Base-by-base conservation (phyloP, 2,888 invertebrate species). In the Liposcelis brunnea region DNA sequence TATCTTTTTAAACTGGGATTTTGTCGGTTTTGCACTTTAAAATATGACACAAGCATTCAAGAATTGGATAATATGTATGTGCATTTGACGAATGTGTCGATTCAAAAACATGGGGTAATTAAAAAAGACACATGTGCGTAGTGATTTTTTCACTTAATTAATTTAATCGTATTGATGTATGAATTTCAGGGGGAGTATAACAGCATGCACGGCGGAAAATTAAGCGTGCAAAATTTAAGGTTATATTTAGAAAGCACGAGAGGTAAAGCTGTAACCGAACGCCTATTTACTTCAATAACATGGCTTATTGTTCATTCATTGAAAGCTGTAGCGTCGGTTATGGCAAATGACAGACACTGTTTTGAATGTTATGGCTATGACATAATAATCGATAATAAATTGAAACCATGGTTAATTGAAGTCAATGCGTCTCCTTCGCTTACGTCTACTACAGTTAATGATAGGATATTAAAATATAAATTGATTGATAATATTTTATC, bases 321-420 rank as follows among this genome's bases (percentile, higher is more conserved):
- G 49, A 87, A 89, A 64, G 86, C 93, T 2, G 93, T 93, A 1
- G 78, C 87, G 5, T 86, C 89, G 1, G 83, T 90, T 11, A 90
- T 94, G 74, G 84, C 89, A 1, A 91, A 86, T 54, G 93, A 94
- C 63, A 69, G 87, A 44, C 89, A 89, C 61, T 89, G 89, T 58
- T 89, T 85, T 58, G 90, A 90, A 63, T 90, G 90, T 56, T 95
- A 94, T 58, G 94, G 94, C 34, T 94, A 89, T 59, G 94, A 94
- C 58, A 91, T 94, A 44, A 94, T 94, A 53, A 91, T 94, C 53
- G 94, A 94, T 60, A 84, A 90, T 58, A 80, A 82, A 56, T 64
- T 94, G 26, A 94, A 94, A 59, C 94, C 94, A 0, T 94, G 90
- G 90, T 66, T 90, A 10, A 83, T 90, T 44, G 90, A 90, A 68